phyloP scores from a whole-genome alignment of 2,888 invertebrate genomes.

The Cecidostiba fungosa region DNA sequence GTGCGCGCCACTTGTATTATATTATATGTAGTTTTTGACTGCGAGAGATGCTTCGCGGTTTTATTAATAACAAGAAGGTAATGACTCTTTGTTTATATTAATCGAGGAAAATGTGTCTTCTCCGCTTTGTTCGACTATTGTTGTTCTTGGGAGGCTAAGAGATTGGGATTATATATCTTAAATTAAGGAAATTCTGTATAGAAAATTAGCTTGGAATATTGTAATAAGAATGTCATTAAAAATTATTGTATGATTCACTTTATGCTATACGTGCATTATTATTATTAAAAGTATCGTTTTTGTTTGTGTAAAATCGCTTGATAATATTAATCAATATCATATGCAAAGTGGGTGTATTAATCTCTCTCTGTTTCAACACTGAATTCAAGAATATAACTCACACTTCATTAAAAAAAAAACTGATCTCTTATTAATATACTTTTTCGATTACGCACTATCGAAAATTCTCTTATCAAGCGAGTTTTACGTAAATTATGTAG shows the following conservation, averaged over 20 bases:
- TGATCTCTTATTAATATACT: not conserved
- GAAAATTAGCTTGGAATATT: not conserved
- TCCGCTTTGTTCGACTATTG: not conserved
- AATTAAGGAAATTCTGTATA: not conserved
- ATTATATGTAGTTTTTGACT: not conserved
- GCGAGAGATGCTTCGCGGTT: not conserved
- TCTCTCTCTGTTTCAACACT: not conserved
- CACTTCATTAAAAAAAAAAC: not conserved
- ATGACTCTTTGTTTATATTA: not conserved
- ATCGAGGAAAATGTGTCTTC: not conserved
- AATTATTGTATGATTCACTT: not conserved
- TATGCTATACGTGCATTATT: not conserved
- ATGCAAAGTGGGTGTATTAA: not conserved
- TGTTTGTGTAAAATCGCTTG: not conserved
- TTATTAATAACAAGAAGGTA: not conserved
- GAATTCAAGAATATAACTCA: not conserved
- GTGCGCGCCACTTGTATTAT: not conserved
- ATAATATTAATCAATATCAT: not conserved
- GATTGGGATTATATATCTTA: not conserved
- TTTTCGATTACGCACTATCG: conserved; percentile 1
- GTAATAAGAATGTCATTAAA: not conserved
- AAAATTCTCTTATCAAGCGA: not conserved
- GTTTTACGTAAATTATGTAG: conserved; percentile 10
- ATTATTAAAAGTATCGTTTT: not conserved
- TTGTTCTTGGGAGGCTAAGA: not conserved